These are phyloP conservation scores for Gonatopus flavifemur DNA, from an alignment of 1,140 invertebrate species.

Conservation along the genomic window DNA sequence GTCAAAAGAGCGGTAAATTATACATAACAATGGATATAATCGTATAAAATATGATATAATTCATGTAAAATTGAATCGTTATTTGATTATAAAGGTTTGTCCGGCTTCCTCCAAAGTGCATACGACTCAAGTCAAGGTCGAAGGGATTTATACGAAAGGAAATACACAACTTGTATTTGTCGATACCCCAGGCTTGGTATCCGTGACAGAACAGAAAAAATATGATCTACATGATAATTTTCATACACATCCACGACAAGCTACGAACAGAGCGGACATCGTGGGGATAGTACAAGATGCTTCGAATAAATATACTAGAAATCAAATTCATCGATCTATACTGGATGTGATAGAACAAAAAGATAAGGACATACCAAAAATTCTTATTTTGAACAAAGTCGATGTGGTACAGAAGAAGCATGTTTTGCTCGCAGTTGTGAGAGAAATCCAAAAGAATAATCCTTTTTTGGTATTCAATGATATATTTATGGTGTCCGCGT, in stretches of 20 bases:
- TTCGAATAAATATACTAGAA: constrained; percentile 68
- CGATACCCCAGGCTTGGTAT: constrained; percentile 83
- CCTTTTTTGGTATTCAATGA: constrained; percentile 78
- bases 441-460: constrained; percentile 66
- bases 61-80: background rate
- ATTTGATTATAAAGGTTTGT: constrained; percentile 76
- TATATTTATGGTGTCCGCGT: constrained; percentile 87
- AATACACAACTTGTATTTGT: constrained; percentile 86
- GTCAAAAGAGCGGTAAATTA: constrained; percentile 74
- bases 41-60: background rate
- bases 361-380: constrained; percentile 64
- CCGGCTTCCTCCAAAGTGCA: constrained; percentile 87
- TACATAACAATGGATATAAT: background rate
- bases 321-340: constrained; percentile 70
- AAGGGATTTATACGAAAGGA: constrained; percentile 71
- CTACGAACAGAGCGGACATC: constrained; percentile 75
- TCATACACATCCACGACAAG: constrained; percentile 64
- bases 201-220: constrained; percentile 66
- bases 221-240: constrained; percentile 70
- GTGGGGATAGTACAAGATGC: constrained; percentile 86
- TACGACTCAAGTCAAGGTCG: constrained; percentile 76
- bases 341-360: constrained; percentile 68
- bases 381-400: constrained; percentile 89
- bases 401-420: constrained; percentile 79
- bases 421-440: constrained; percentile 71